Conservation (phyloP, 2,888 invertebrate species). For the Alloscopus bannaensis region DNA sequence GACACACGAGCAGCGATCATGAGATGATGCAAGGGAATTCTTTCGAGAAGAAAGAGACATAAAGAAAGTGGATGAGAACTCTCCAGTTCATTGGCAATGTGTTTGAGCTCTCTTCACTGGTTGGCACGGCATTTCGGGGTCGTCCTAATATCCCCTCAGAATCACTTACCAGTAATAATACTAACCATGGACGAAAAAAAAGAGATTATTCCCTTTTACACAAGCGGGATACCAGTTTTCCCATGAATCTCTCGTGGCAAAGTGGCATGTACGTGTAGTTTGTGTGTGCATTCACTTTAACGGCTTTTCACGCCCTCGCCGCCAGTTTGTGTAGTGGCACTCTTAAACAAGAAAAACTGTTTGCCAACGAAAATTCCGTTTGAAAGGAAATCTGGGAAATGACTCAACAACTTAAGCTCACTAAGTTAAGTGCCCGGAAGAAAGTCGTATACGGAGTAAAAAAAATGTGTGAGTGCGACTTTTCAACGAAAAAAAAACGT, state of each 20-base stretch:
- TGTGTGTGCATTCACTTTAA: constrained; percentile 1
- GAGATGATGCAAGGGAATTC: too few species aligned
- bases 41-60: too few species aligned
- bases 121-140: constrained; percentile 4
- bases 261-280: background rate
- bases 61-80: too few species aligned
- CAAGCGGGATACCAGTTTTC: background rate
- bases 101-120: too few species aligned
- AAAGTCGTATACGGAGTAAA: constrained; percentile 37
- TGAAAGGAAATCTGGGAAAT: constrained; percentile 52
- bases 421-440: constrained; percentile 47
- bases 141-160: background rate
- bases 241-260: constrained; percentile 3
- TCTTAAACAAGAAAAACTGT: constrained; percentile 19
- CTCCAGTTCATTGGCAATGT: background rate
- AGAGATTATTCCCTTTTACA: background rate
- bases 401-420: constrained; percentile 51
- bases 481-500: constrained; percentile 1
- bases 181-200: background rate
- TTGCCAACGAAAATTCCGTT: constrained; percentile 14
- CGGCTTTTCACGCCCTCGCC: constrained; percentile 28
- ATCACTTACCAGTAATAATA: constrained; percentile 9
- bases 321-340: too few species aligned
- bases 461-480: background rate
- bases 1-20: too few species aligned